Evolutionary conservation across 2,888 invertebrate species (phyloP).

Genomic region (Melanchra persicariae): DNA sequence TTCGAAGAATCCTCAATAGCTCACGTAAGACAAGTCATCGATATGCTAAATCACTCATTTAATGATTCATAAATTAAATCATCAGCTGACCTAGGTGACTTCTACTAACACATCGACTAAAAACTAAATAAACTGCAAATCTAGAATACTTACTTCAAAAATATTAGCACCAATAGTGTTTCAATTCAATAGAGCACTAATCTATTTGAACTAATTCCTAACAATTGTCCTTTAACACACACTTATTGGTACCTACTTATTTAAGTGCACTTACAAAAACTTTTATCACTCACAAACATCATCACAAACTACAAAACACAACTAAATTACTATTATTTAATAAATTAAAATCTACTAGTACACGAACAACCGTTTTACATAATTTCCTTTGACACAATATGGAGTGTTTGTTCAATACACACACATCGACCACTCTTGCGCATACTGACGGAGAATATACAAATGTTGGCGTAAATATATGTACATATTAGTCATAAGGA

Average conservation of each 20-base stretch:
- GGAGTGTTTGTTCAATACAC: constrained; percentile 59
- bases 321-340: constrained; percentile 14
- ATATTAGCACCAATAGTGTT: not conserved
- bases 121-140: too few species aligned
- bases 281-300: constrained; percentile 16
- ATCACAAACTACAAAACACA: not conserved
- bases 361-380: constrained; percentile 51
- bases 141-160: constrained; percentile 34
- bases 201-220: constrained; percentile 1
- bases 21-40: constrained; percentile 4
- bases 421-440: constrained; percentile 27
- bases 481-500: constrained; percentile 60
- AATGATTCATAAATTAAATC: not conserved
- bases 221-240: constrained; percentile 1
- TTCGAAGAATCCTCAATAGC: not conserved
- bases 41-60: not conserved
- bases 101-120: not conserved
- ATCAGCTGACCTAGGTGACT: not conserved
- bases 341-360: constrained; percentile 13
- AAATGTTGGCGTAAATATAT: constrained; percentile 52
- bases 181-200: constrained; percentile 21
- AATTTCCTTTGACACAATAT: constrained; percentile 57
- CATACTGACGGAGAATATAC: constrained; percentile 18
- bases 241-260: not conserved
- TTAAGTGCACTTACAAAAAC: not conserved